phyloP scores from a whole-genome alignment of 2,797 vertebrate genomes.

The Meriones psammophilus region DNA sequence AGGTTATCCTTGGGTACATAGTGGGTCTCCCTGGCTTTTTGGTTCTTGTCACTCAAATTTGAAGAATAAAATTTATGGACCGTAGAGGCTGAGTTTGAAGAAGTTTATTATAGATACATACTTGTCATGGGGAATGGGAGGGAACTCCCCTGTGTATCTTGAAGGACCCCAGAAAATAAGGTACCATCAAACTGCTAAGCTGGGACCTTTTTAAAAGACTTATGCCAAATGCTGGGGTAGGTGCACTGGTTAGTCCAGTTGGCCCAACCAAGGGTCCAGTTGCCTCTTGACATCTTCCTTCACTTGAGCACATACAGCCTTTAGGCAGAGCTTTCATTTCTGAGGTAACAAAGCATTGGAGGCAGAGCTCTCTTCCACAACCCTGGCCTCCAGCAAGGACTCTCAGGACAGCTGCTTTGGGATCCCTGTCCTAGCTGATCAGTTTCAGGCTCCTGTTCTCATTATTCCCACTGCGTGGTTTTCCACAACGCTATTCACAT shows the following conservation, averaged over 20 bases:
- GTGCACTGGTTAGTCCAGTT: neutral
- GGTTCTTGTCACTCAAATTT: neutral
- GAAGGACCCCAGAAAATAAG: neutral
- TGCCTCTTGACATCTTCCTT: neutral
- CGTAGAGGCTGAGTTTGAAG: neutral
- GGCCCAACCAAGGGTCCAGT: too few relatives aligned
- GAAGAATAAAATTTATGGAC: neutral
- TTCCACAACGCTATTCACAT: neutral
- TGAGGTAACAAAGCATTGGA: neutral
- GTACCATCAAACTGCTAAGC: neutral
- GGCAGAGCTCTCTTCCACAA: neutral
- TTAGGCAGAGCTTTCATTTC: neutral
- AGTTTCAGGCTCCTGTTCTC: neutral
- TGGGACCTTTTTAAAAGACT: too few relatives aligned
- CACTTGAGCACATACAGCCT: neutral
- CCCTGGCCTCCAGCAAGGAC: neutral
- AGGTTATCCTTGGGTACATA: too few relatives aligned
- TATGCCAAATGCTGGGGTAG: neutral
- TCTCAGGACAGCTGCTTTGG: neutral
- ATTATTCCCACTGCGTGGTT: neutral
- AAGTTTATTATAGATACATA: neutral
- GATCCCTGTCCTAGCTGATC: too few relatives aligned
- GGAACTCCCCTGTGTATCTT: too few relatives aligned
- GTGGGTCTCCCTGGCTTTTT: neutral
- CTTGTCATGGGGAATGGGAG: rapidly evolving